Percentiles rank a stretch among this genome's conserved stretches.
phyloP scores from a whole-genome alignment of 1,140 invertebrate genomes.

The Teleopsis dalmanni region DNA sequence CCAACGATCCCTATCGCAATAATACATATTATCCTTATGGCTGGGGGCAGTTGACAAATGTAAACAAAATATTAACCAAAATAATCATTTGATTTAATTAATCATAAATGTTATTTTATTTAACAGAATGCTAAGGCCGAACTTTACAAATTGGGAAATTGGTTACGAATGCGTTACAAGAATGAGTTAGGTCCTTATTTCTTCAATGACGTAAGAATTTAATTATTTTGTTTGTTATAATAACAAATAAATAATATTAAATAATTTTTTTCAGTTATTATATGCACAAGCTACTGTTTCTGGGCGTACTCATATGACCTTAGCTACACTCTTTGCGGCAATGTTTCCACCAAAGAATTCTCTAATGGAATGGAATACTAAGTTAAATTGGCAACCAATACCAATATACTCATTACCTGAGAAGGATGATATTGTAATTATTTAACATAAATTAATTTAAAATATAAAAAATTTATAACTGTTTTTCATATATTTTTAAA shows the following conservation, averaged over 20 bases:
- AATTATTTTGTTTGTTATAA: not conserved
- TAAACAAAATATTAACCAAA: constrained; percentile 31
- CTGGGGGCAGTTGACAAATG: constrained; percentile 71
- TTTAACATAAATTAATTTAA: not conserved
- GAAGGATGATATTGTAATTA: constrained; percentile 54
- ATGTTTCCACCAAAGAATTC: constrained; percentile 56
- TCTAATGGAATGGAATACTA: constrained; percentile 53
- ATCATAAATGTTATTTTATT: not conserved
- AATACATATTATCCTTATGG: constrained; percentile 61
- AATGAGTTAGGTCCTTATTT: constrained; percentile 54
- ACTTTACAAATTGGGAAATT: constrained; percentile 56
- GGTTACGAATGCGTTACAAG: constrained; percentile 54
- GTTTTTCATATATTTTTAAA: constrained; percentile 23
- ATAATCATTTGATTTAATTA: not conserved
- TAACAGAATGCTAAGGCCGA: constrained; percentile 55
- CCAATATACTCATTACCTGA: constrained; percentile 57
- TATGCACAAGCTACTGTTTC: constrained; percentile 61
- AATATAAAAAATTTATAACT: not conserved
- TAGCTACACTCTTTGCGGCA: constrained; percentile 61
- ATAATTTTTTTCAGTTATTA: constrained; percentile 37
- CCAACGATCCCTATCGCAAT: constrained; percentile 64
- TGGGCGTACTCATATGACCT: constrained; percentile 67
- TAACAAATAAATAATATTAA: not conserved
- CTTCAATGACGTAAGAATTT: constrained; percentile 46
- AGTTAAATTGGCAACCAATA: constrained; percentile 68